These are phyloP conservation scores for Mercenaria mercenaria DNA, from an alignment of 1,140 invertebrate genomes.

Conservation along the genomic window DNA sequence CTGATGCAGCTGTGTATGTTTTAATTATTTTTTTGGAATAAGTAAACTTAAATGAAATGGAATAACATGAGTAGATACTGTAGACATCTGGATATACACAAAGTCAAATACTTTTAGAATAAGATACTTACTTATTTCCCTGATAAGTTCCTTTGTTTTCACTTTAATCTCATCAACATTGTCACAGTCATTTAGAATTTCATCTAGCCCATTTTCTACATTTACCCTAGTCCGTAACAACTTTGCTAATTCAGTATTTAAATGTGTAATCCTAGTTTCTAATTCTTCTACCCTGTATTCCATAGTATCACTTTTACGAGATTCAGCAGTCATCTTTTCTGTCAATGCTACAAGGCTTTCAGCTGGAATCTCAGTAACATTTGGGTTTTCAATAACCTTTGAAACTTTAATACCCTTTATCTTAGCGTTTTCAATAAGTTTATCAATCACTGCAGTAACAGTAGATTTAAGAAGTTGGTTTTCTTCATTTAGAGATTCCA, in stretches of 20 bases:
- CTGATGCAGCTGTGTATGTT: too few relatives aligned
- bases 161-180: slow-evolving; percentile 75
- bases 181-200: slow-evolving; percentile 72
- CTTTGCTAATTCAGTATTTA: slow-evolving; percentile 81
- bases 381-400: slow-evolving; percentile 53
- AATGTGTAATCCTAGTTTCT: slow-evolving; percentile 81
- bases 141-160: slow-evolving; percentile 74
- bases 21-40: too few relatives aligned
- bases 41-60: too few relatives aligned
- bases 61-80: too few relatives aligned
- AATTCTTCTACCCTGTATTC: slow-evolving; percentile 81
- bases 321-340: slow-evolving; percentile 69
- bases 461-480: slow-evolving; percentile 74
- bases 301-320: slow-evolving; percentile 65
- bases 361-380: slow-evolving; percentile 71
- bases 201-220: slow-evolving; percentile 79
- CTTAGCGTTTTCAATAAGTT: slow-evolving; percentile 73
- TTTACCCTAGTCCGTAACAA: slow-evolving; percentile 75
- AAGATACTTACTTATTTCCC: slow-evolving; percentile 80
- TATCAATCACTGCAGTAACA: slow-evolving; percentile 65
- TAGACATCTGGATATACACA: too few relatives aligned
- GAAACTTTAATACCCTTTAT: slow-evolving; percentile 67
- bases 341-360: slow-evolving; percentile 68
- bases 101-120: too few relatives aligned
- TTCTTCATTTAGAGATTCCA: slow-evolving; percentile 71